Evolutionary conservation across 1,140 invertebrate genomes (phyloP), one percentile per base, ranked within the genome.

Genomic region (Zaprionus ghesquierei): DNA sequence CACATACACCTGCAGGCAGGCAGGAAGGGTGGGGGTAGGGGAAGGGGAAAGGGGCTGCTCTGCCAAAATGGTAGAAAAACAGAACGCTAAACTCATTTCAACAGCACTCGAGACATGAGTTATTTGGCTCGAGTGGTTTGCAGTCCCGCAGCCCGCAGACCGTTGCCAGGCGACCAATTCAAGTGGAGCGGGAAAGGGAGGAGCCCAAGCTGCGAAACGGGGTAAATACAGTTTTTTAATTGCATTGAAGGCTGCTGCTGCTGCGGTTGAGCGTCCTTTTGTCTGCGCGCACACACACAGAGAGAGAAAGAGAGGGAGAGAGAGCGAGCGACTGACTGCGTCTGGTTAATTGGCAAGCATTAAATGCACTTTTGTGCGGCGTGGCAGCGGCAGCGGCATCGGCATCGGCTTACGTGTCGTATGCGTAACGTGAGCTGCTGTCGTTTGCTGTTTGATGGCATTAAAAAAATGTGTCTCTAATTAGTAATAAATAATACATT

Each of bases 71-170:
- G n/a, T 23, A 59, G 20, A 12, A 25, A 29, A 60, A 56, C 15
- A 55, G 18, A 29, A 10, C 69, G 68, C 65, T 46, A 76, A 79
- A 71, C 68, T 75, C 73, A 72, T 79, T 79, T 79, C 55, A 79
- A 79, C 73, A 79, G 29, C 73, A 79, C 77, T 79, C 62, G 77
- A 79, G 77, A 79, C 77, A 69, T 76, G 73, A 76, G 69, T 72
- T 79, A 79, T 79, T 79, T 72, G 72, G 60, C 63, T 78, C 62
- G 63, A 78, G 76, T 78, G 66, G 44, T 35, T 50, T 73, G n/a
- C 53, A 22, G 59, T 29, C 63, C 63, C 62, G 44, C 18, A 33
- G 20, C 44, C 38, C 15, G 15, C 38, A 3, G 15, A 12, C 6
- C 18, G 41, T 46, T 46, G 41, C 41, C 41, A 20, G 18, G 41